A percentile compares a stretch with the other conserved stretches of the same genome.
Evolutionary conservation across 2,888 invertebrate species (phyloP).

Genomic region (Phania funesta): DNA sequence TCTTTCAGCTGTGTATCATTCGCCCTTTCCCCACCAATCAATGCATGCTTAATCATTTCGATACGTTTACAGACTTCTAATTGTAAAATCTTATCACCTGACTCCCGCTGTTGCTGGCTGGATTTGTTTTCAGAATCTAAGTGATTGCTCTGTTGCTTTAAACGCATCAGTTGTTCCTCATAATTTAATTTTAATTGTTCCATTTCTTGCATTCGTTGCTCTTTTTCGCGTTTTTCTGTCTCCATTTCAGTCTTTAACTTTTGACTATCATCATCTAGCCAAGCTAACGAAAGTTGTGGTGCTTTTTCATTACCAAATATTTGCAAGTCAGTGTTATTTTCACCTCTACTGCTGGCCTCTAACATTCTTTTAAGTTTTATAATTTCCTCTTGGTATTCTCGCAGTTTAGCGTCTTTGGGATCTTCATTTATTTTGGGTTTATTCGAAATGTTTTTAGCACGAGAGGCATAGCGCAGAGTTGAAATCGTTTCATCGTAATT

Average conservation of each 20-base stretch:
- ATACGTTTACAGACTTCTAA: constrained; percentile 79
- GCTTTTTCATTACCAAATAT: constrained; percentile 79
- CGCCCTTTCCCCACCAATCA: constrained; percentile 90
- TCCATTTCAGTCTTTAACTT: constrained; percentile 75
- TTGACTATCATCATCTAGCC: constrained; percentile 81
- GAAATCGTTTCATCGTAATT: constrained; percentile 92
- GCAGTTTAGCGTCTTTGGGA: constrained; percentile 92
- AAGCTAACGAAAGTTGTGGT: constrained; percentile 38
- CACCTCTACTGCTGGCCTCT: constrained; percentile 59
- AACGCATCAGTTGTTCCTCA: constrained; percentile 70
- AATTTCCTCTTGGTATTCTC: constrained; percentile 93
- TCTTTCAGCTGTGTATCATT: constrained; percentile 87
- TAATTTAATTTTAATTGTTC: constrained; percentile 70
- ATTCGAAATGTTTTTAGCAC: constrained; percentile 93
- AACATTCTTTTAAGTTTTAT: constrained; percentile 82
- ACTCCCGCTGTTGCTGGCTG: not conserved
- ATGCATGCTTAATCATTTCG: constrained; percentile 85
- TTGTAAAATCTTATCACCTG: constrained; percentile 68
- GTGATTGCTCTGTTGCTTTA: constrained; percentile 26
- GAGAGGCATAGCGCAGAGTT: constrained; percentile 90
- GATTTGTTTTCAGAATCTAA: not conserved
- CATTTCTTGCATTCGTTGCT: constrained; percentile 72
- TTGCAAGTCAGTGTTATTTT: constrained; percentile 78
- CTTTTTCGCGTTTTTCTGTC: constrained; percentile 74
- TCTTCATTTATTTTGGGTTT: constrained; percentile 93